Evolutionary conservation across 2,888 invertebrate species (phyloP).

Genomic region (Steromphala cineraria): DNA sequence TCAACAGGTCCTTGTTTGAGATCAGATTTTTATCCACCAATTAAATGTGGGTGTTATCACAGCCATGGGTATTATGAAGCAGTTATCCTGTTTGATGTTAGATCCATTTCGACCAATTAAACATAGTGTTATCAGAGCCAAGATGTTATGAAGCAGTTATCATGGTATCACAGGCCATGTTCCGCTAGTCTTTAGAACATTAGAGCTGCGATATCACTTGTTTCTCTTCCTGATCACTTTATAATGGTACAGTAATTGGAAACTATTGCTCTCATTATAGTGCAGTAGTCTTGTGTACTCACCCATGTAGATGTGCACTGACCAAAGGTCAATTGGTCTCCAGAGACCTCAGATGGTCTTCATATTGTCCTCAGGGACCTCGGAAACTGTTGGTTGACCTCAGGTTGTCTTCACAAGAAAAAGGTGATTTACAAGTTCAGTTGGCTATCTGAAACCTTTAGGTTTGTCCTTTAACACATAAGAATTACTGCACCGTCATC

Average conservation of each 20-base stretch:
- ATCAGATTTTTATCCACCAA: not conserved
- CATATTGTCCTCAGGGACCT: no score
- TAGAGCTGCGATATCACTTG: not conserved
- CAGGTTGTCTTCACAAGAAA: no score
- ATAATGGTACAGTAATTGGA: not conserved
- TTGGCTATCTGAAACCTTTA: no score
- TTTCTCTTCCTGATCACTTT: not conserved
- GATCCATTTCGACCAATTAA: not conserved
- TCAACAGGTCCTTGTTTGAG: not conserved
- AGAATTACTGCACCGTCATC: no score
- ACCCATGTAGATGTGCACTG: no score
- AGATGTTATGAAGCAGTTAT: not conserved
- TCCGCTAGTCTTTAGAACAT: not conserved
- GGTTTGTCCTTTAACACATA: no score
- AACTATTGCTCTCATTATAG: not conserved
- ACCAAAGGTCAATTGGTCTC: no score
- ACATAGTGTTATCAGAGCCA: not conserved
- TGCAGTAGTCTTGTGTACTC: no score
- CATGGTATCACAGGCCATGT: not conserved
- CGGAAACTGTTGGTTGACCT: no score
- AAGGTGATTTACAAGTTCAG: no score
- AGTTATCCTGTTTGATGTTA: not conserved
- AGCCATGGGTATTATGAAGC: not conserved
- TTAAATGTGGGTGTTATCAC: not conserved
- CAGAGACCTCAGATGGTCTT: no score